Evolutionary conservation across 2,797 vertebrate genomes (phyloP).

Genomic region (Esox lucius): DNA sequence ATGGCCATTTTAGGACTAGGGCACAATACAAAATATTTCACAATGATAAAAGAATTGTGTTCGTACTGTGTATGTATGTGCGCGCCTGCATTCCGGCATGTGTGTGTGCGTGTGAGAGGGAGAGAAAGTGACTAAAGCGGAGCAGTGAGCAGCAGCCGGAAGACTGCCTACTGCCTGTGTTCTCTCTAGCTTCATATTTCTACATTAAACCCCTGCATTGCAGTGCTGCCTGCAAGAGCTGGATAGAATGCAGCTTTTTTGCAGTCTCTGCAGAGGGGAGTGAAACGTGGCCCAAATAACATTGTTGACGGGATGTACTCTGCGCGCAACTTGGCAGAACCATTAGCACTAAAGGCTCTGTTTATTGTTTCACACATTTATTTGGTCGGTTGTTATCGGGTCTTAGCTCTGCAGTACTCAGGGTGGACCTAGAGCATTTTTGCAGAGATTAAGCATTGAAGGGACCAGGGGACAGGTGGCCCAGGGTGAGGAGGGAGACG

Average conservation of each 20-base stretch:
- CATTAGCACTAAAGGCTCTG: neutral
- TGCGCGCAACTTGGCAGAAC: conserved; percentile 28
- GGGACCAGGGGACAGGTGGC: conserved; percentile 3
- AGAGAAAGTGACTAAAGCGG: conserved; percentile 16
- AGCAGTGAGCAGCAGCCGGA: conserved; percentile 24
- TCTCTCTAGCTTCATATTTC: conserved; percentile 56
- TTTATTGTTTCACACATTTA: conserved; percentile 31
- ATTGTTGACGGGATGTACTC: conserved; percentile 26
- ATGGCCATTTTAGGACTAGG: neutral
- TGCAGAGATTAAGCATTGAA: conserved; percentile 23
- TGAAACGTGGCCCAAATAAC: conserved; percentile 43
- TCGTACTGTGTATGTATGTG: conserved; percentile 5
- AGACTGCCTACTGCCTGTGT: conserved; percentile 42
- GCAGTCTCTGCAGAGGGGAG: conserved; percentile 52
- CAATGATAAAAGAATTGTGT: neutral
- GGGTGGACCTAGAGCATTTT: conserved; percentile 27
- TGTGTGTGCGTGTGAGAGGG: neutral
- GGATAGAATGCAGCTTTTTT: conserved; percentile 61
- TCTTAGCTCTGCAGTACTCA: conserved; percentile 37
- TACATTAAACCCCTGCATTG: conserved; percentile 79
- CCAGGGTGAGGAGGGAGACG: conserved; percentile 8
- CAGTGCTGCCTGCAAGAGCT: conserved; percentile 73
- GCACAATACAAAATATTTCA: neutral
- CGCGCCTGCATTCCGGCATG: neutral
- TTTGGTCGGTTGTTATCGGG: conserved; percentile 19